Evolutionary conservation across 1,140 invertebrate species (phyloP).

Genomic region (Drosophila sturtevanti): DNA sequence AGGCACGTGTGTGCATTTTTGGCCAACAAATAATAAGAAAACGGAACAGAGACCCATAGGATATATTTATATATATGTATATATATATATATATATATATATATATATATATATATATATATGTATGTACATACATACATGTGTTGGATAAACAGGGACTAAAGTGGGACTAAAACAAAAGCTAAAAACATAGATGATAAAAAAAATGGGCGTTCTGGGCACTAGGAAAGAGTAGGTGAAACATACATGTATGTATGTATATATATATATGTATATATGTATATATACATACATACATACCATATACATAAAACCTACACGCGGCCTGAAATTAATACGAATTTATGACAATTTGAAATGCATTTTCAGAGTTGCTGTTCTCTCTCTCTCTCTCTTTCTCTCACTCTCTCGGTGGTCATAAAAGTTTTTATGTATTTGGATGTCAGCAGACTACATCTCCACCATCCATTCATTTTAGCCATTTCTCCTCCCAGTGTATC

Average conservation of each 20-base stretch:
- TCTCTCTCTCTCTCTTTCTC: conserved; percentile 7
- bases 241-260: too few species aligned
- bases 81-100: neutral
- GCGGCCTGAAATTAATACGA: conserved; percentile 57
- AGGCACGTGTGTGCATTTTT: conserved; percentile 1
- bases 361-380: conserved; percentile 36
- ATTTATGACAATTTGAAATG: conserved; percentile 65
- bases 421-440: conserved; percentile 45
- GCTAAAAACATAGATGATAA: conserved; percentile 26
- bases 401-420: conserved; percentile 26
- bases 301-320: conserved; percentile 46
- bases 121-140: neutral
- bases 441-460: neutral
- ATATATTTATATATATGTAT: too few species aligned
- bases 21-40: conserved; percentile 17
- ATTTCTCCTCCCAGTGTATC: neutral
- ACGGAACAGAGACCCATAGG: conserved; percentile 9
- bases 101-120: neutral
- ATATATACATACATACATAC: neutral
- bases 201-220: conserved; percentile 17
- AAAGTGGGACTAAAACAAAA: conserved; percentile 54
- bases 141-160: conserved; percentile 45
- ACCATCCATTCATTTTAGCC: neutral
- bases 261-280: neutral
- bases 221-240: too few species aligned